A percentile compares a stretch with the other conserved stretches of the same genome.
phyloP scores from a whole-genome alignment of 2,797 vertebrate species.

The Danio aesculapii region DNA sequence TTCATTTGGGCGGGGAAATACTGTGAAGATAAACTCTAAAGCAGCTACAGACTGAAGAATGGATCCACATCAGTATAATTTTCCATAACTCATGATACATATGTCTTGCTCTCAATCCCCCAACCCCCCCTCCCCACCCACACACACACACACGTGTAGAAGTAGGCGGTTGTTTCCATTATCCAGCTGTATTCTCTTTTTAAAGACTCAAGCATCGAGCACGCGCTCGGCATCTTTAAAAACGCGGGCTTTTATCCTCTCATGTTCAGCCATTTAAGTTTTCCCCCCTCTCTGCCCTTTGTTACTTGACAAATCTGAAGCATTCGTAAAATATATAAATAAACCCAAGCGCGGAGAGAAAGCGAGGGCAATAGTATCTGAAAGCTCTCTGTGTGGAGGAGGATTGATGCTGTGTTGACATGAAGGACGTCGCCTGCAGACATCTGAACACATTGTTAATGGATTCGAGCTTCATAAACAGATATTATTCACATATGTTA shows the following conservation, averaged over 20 bases:
- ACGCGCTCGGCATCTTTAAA: neutral
- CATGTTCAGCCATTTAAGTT: neutral
- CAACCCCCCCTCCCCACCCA: too few species aligned
- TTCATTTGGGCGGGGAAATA: neutral
- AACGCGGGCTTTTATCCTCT: neutral
- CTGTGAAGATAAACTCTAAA: neutral
- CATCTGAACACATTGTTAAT: neutral
- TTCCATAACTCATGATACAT: conserved; percentile 18
- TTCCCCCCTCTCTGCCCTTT: neutral
- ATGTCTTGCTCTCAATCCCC: conserved; percentile 10
- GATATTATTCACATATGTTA: neutral
- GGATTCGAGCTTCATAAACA: conserved; percentile 1
- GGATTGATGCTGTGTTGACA: neutral
- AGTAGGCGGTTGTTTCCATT: conserved; percentile 10
- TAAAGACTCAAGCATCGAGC: neutral
- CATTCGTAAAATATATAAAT: conserved; percentile 19
- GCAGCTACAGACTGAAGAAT: conserved; percentile 2
- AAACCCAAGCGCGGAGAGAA: neutral
- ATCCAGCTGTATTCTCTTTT: conserved; percentile 25
- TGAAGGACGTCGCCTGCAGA: neutral
- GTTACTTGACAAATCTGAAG: neutral
- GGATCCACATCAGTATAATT: conserved; percentile 8
- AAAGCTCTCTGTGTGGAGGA: conserved; percentile 8
- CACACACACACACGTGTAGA: neutral
- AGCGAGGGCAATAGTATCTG: neutral